A percentile compares a stretch with the other conserved stretches of the same genome.
These are phyloP conservation scores for Chinchilla lanigera DNA, from an alignment of 2,113 vertebrate genomes.

Conservation along the genomic window DNA sequence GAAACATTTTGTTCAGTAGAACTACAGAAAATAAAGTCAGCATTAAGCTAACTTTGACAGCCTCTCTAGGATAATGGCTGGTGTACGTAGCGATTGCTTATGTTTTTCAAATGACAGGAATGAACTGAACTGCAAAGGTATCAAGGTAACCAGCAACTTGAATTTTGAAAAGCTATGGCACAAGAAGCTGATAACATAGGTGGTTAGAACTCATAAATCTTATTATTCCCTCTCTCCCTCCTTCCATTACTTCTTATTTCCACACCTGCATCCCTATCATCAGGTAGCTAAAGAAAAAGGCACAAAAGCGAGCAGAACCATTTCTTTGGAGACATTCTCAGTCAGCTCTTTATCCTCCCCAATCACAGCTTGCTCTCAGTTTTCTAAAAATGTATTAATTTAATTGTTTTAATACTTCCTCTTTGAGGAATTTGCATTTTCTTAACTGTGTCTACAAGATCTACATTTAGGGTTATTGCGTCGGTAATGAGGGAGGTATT, in stretches of 20 bases:
- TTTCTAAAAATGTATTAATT: slow-evolving; percentile 52
- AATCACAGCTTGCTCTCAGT: slow-evolving; percentile 23
- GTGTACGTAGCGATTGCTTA: slow-evolving; percentile 64
- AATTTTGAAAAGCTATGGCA: slow-evolving; percentile 69
- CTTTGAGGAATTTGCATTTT: slow-evolving; percentile 60
- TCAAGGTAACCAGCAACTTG: slow-evolving; percentile 75
- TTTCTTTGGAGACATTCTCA: not conserved
- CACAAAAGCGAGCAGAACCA: not conserved
- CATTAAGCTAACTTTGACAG: slow-evolving; percentile 82
- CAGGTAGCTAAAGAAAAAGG: slow-evolving; percentile 42
- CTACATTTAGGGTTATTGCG: slow-evolving; percentile 38
- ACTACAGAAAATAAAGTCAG: slow-evolving; percentile 84
- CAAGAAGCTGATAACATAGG: slow-evolving; percentile 72
- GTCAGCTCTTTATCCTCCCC: not conserved
- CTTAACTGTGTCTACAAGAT: slow-evolving; percentile 43
- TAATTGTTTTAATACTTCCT: slow-evolving; percentile 39
- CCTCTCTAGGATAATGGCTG: slow-evolving; percentile 78
- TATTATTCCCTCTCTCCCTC: not conserved
- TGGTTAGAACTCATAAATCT: slow-evolving; percentile 57
- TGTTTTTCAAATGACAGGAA: slow-evolving; percentile 78
- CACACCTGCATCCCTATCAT: slow-evolving; percentile 7
- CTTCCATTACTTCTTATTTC: not conserved
- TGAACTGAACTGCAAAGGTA: slow-evolving; percentile 70
- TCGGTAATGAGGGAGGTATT: not conserved
- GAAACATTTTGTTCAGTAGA: slow-evolving; percentile 84